Percentiles rank a stretch among this genome's conserved stretches.
Conservation (phyloP, 2,888 invertebrate species). For the Pimpla rufipes region DNA sequence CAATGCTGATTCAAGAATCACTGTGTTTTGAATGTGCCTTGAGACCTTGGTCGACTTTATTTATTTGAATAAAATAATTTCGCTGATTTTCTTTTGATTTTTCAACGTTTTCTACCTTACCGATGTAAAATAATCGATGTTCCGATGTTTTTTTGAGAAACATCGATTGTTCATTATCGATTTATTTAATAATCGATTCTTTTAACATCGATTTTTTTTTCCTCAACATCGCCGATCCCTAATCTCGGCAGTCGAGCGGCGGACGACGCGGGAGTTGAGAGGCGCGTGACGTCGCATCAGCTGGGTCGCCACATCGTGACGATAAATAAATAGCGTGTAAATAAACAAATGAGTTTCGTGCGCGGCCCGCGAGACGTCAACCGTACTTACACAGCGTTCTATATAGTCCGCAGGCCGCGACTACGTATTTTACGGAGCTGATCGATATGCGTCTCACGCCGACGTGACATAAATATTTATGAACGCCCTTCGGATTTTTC, state of each 20-base stretch:
- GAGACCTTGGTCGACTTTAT: too few species aligned
- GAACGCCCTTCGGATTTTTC: conserved; percentile 36
- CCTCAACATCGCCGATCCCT: too few species aligned
- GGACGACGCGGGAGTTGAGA: background rate
- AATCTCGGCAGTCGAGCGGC: background rate
- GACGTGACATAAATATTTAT: conserved; percentile 56
- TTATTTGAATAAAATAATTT: too few species aligned
- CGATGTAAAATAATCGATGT: too few species aligned
- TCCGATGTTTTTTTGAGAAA: too few species aligned
- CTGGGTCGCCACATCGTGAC: conserved; percentile 10
- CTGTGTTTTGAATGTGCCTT: too few species aligned
- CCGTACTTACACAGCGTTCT: background rate
- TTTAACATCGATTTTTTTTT: too few species aligned
- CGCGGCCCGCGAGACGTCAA: background rate
- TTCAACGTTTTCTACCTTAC: too few species aligned
- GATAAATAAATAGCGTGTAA: conserved; percentile 43
- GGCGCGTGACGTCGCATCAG: conserved; percentile 15
- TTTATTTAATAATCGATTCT: too few species aligned
- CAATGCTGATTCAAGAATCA: too few species aligned
- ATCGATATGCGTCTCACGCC: conserved; percentile 22
- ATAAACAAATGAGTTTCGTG: conserved; percentile 36
- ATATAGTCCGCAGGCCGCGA: background rate
- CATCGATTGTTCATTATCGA: too few species aligned
- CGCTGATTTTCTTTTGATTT: too few species aligned
- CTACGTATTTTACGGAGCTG: background rate